A percentile compares a stretch with the other conserved stretches of the same genome.
These are phyloP conservation scores for Aromia moschata DNA, from an alignment of 2,888 invertebrate species.

Conservation along the genomic window DNA sequence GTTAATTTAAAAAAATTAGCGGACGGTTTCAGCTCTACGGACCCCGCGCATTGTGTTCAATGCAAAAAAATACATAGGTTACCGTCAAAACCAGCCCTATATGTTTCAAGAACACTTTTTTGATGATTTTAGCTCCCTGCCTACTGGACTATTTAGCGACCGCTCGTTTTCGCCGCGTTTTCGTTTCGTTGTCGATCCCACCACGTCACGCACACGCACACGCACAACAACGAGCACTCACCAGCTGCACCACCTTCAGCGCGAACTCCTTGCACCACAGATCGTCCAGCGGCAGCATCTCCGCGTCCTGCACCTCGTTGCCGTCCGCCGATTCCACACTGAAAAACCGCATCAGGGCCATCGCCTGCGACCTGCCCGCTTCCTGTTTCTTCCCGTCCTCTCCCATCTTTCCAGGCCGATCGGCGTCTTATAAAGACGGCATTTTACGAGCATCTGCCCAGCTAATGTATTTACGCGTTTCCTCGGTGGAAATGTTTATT, in stretches of 20 bases:
- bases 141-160: too few relatives aligned
- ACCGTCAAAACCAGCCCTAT: too few relatives aligned
- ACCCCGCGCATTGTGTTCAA: too few relatives aligned
- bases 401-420: slow-evolving; percentile 21
- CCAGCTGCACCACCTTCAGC: slow-evolving; percentile 49
- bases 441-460: slow-evolving; percentile 1
- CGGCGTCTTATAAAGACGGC: slow-evolving; percentile 9
- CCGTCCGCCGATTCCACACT: slow-evolving; percentile 47
- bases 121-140: too few relatives aligned
- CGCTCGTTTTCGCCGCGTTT: too few relatives aligned
- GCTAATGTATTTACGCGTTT: slow-evolving; percentile 7
- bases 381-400: slow-evolving; percentile 24
- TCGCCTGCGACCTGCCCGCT: slow-evolving; percentile 24
- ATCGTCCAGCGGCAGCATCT: slow-evolving; percentile 34
- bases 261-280: slow-evolving; percentile 46
- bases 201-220: too few relatives aligned
- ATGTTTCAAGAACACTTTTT: too few relatives aligned
- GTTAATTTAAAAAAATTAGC: too few relatives aligned
- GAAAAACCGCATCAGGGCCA: slow-evolving; percentile 39
- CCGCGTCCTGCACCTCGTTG: slow-evolving; percentile 32
- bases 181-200: too few relatives aligned
- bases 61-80: too few relatives aligned
- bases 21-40: too few relatives aligned
- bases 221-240: too few relatives aligned
- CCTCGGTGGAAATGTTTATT: slow-evolving; percentile 4